These are phyloP conservation scores for Tethya wilhelma DNA, from an alignment of 37 sponge, comb jelly and placozoan species.

Conservation along the genomic window DNA sequence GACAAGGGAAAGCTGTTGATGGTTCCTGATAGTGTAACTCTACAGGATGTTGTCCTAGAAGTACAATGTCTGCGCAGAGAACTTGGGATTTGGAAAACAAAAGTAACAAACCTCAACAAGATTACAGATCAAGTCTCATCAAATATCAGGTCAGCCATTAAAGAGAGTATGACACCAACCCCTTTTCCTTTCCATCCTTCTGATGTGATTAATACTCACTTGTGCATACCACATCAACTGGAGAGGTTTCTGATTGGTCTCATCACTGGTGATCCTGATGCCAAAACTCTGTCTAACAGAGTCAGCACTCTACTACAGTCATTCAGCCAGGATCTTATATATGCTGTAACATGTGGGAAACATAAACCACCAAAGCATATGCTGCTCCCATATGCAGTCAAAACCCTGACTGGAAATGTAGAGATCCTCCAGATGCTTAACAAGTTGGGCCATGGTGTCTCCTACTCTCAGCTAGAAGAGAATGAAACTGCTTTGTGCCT, in stretches of 20 bases:
- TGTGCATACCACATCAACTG: background rate
- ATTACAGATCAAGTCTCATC: slow-evolving; percentile 9
- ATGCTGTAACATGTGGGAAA: slow-evolving; percentile 4
- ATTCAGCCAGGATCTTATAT: slow-evolving; percentile 1
- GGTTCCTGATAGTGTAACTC: background rate
- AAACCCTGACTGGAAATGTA: slow-evolving; percentile 12
- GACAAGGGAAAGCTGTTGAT: slow-evolving; percentile 14
- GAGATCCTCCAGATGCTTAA: background rate
- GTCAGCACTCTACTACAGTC: slow-evolving; percentile 11
- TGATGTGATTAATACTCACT: too few relatives aligned
- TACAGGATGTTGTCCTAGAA: slow-evolving; percentile 2
- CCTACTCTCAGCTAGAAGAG: slow-evolving; percentile 2
- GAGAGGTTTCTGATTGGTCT: background rate
- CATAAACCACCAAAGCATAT: slow-evolving; percentile 5
- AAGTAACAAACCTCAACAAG: slow-evolving; percentile 5
- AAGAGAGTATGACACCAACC: background rate
- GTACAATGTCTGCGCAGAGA: background rate
- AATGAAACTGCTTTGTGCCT: slow-evolving; percentile 6
- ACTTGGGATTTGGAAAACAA: slow-evolving; percentile 11
- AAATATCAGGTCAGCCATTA: background rate
- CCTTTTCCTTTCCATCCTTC: slow-evolving; percentile 6
- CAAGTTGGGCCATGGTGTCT: background rate
- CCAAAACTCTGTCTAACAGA: background rate
- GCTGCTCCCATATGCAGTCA: background rate
- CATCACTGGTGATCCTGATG: slow-evolving; percentile 5